Evolutionary conservation across 2,113 vertebrate genomes (phyloP).

Genomic region (Meles meles): DNA sequence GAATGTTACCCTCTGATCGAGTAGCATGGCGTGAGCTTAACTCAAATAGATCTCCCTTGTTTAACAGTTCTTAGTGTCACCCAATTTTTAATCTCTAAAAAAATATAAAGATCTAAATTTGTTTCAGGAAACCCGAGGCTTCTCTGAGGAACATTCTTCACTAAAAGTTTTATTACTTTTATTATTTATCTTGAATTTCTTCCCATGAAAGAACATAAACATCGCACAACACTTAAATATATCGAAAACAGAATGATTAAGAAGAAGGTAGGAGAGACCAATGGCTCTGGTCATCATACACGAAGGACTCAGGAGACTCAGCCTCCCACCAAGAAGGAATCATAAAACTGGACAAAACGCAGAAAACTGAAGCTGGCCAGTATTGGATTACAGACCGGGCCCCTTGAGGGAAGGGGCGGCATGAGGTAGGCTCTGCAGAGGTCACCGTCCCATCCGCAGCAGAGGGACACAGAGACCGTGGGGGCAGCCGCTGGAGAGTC

Average conservation of each 20-base stretch:
- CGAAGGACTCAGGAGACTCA: background rate
- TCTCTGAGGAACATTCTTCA: background rate
- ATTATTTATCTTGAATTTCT: background rate
- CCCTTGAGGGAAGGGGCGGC: background rate
- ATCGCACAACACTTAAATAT: background rate
- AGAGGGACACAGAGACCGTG: no score
- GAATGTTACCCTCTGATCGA: background rate
- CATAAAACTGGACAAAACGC: background rate
- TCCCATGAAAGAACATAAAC: background rate
- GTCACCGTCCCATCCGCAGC: rapidly evolving
- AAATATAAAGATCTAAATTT: background rate
- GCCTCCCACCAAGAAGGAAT: background rate
- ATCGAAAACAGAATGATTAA: background rate
- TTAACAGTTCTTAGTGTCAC: background rate
- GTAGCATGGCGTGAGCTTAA: background rate
- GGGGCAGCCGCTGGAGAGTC: rapidly evolving
- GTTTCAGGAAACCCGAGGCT: background rate
- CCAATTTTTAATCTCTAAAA: background rate
- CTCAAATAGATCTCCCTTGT: background rate
- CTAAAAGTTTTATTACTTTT: background rate
- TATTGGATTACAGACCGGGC: rapidly evolving
- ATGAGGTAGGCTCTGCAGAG: no score
- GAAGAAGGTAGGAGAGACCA: background rate
- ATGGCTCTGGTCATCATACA: background rate
- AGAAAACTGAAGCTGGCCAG: background rate